A percentile compares a stretch with the other conserved stretches of the same genome.
Conservation (phyloP, 2,888 invertebrate genomes). For the Tiphia femorata region DNA sequence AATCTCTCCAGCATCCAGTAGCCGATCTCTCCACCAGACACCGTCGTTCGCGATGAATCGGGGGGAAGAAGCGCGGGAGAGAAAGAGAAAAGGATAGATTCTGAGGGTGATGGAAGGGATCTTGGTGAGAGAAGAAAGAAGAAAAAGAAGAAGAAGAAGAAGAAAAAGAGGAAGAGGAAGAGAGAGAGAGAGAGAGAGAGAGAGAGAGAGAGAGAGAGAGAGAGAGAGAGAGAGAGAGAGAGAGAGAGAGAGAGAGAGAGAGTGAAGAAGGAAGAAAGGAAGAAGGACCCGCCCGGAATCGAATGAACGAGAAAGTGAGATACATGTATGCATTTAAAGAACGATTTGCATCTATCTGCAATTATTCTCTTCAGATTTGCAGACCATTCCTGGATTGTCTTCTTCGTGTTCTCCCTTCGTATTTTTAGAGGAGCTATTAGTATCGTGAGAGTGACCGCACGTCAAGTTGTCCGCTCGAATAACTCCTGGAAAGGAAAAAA, state of each 20-base stretch:
- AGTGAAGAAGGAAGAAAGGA: background rate
- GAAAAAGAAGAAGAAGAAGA: too few species aligned
- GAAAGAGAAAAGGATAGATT: background rate
- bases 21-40: conserved; percentile 1
- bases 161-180: too few species aligned
- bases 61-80: background rate
- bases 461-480: background rate
- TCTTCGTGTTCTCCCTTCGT: background rate
- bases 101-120: too few species aligned
- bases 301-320: background rate
- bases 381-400: background rate
- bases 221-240: background rate
- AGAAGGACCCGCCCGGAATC: background rate
- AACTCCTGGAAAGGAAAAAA: background rate
- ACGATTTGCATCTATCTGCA: too few species aligned
- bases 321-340: background rate
- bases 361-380: background rate
- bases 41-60: background rate
- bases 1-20: conserved; percentile 36
- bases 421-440: background rate
- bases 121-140: too few species aligned
- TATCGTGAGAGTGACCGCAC: background rate
- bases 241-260: background rate
- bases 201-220: background rate
- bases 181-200: background rate